Evolutionary conservation across 2,797 vertebrate genomes (phyloP).

Genomic region (Phalloptychus januarius): DNA sequence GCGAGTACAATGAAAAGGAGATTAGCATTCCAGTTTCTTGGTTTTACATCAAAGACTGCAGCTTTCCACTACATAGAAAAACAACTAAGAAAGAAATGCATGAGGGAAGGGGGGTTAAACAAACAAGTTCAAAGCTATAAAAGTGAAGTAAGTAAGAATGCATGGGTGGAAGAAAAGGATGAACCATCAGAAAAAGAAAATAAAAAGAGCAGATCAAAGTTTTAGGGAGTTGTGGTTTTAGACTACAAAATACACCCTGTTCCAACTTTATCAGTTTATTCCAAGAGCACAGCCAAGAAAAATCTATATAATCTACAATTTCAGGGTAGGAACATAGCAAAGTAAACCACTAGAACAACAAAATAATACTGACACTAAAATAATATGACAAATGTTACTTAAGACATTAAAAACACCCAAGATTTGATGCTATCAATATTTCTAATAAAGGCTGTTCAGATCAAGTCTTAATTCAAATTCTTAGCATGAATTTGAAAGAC

Average conservation of each 20-base stretch:
- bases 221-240: slow-evolving; percentile 9
- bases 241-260: slow-evolving; percentile 26
- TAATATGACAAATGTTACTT: not conserved
- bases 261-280: slow-evolving; percentile 18
- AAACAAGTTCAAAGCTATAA: slow-evolving; percentile 14
- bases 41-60: slow-evolving; percentile 11
- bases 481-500: not conserved
- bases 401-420: slow-evolving; percentile 7
- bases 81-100: slow-evolving; percentile 16
- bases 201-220: not conserved
- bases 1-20: not conserved
- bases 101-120: slow-evolving; percentile 2
- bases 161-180: slow-evolving; percentile 17
- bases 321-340: not conserved
- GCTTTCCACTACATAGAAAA: slow-evolving; percentile 38
- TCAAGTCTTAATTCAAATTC: not conserved
- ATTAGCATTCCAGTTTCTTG: slow-evolving; percentile 28
- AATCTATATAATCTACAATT: slow-evolving; percentile 4
- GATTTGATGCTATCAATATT: slow-evolving; percentile 9
- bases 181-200: slow-evolving; percentile 11
- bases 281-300: slow-evolving; percentile 10
- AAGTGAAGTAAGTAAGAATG: slow-evolving; percentile 18
- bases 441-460: not conserved
- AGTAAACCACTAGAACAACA: not conserved
- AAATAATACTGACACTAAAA: not conserved